These are phyloP conservation scores for Drosophila koepferae DNA, from an alignment of 2,888 invertebrate species.

Conservation along the genomic window DNA sequence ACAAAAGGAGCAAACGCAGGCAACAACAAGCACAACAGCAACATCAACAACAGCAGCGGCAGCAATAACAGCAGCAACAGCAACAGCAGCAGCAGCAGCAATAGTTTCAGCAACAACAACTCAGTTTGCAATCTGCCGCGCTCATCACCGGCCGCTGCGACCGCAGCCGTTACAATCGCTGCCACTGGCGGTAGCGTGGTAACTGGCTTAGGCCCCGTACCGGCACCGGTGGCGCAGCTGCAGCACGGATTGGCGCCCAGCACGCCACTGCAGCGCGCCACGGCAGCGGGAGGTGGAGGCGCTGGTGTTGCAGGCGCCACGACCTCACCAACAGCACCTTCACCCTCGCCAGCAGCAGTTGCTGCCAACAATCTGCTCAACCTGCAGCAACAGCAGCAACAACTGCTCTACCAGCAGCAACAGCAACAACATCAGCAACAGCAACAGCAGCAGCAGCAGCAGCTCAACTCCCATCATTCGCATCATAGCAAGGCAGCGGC, in stretches of 20 bases:
- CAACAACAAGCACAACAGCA: slow-evolving; percentile 38
- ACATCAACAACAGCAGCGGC: slow-evolving; percentile 4
- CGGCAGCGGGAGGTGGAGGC: slow-evolving; percentile 63
- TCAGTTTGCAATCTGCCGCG: slow-evolving; percentile 86
- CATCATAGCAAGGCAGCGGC: slow-evolving; percentile 71
- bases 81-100: slow-evolving; percentile 27
- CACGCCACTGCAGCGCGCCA: slow-evolving; percentile 69
- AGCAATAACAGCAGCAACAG: slow-evolving; percentile 19
- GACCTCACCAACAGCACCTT: slow-evolving; percentile 15
- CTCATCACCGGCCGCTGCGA: slow-evolving; percentile 84
- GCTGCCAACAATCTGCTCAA: slow-evolving; percentile 36
- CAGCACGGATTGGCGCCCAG: slow-evolving; percentile 77
- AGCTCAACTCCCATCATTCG: slow-evolving; percentile 60
- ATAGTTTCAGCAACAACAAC: slow-evolving; percentile 33
- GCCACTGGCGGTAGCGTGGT: slow-evolving; percentile 66
- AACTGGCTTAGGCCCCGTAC: slow-evolving; percentile 45
- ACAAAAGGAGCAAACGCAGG: slow-evolving; percentile 51
- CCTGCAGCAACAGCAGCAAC: slow-evolving; percentile 57
- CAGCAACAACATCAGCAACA: slow-evolving; percentile 45
- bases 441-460: slow-evolving; percentile 46
- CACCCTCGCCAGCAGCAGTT: slow-evolving; percentile 24
- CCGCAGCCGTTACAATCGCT: slow-evolving; percentile 84
- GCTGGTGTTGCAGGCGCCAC: slow-evolving; percentile 49
- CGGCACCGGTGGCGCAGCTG: slow-evolving; percentile 50
- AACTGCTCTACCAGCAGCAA: slow-evolving; percentile 59